Base-by-base conservation (phyloP, 2,888 invertebrate species). In the Listrodromus nycthemerus region DNA sequence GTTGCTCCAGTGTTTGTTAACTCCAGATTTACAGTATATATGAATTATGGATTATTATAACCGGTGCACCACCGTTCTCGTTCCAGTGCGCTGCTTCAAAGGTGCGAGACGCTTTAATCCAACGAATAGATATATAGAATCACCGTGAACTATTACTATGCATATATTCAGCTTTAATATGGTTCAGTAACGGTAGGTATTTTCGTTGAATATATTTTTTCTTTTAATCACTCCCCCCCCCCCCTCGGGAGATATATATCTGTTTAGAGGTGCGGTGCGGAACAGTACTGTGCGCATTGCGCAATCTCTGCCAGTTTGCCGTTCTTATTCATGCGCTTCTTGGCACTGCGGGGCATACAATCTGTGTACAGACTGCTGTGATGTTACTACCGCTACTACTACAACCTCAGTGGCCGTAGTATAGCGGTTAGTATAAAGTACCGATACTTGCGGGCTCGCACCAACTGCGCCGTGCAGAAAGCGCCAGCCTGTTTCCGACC, bases 371-470 rank as follows among this genome's bases (percentile, higher is more conserved):
- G 58, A 2, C n/a, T 24, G 52, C 63, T 75, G 16, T 41, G 66
- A 76, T 66, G 75, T 33, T 41, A n/a, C 45, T 41, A 63, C 76
- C 70, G 65, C 66, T 55, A 65, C 58, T 5, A 45, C 61, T 45
- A 50, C 52, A 52, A 48, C 16, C 16, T 4, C 24, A 33, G 52
- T 30, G 16, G 21, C n/a, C 52, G 27, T n/a, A 50, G 41, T 45
- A 70, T 78, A 78, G 78, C 82, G 82, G 82, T 69, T 73, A 73
- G 61, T 30, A 74, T 67, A 70, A 84, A 84, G 84, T 84, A 84
- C 84, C 84, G 84, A 80, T 84, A 84, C 63, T 78, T 45, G 70
- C 69, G 33, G 41, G 33, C 61, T 61, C 16, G 8, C 1, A 52
- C 30, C n/a, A 24, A 48, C 48, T 27, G 73, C 61, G 19, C 27